Evolutionary conservation across 2,888 invertebrate species (phyloP).

Genomic region (Osedax frankpressi): DNA sequence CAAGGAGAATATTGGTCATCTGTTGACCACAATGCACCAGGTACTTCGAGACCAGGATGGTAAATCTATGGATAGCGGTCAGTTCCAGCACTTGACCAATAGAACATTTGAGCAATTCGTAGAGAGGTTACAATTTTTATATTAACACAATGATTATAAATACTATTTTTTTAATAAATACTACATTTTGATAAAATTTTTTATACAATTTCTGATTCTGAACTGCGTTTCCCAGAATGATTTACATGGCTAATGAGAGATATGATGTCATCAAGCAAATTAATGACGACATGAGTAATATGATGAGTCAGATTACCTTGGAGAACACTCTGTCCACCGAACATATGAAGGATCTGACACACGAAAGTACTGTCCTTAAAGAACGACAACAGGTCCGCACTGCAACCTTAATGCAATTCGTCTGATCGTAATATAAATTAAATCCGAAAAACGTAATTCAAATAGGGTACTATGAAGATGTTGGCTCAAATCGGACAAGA

Average conservation of each 20-base stretch:
- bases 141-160: too few relatives aligned
- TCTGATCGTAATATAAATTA: too few relatives aligned
- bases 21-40: slow-evolving; percentile 45
- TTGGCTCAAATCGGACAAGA: slow-evolving; percentile 46
- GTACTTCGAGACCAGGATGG: slow-evolving; percentile 42
- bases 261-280: slow-evolving; percentile 32
- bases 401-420: background rate
- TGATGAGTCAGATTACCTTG: slow-evolving; percentile 38
- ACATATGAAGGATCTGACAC: slow-evolving; percentile 41
- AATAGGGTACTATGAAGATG: slow-evolving; percentile 41
- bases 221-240: too few relatives aligned
- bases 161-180: too few relatives aligned
- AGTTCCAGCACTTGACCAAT: slow-evolving; percentile 42
- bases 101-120: slow-evolving; percentile 45
- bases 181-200: too few relatives aligned
- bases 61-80: slow-evolving; percentile 35
- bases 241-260: slow-evolving; percentile 34
- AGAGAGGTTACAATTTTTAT: slow-evolving; percentile 41
- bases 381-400: slow-evolving; percentile 40
- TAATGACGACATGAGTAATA: slow-evolving; percentile 30
- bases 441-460: too few relatives aligned
- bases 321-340: slow-evolving; percentile 41
- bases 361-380: slow-evolving; percentile 43
- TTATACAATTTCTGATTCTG: too few relatives aligned
- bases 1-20: slow-evolving; percentile 44